phyloP scores from a whole-genome alignment of 1,140 invertebrate species.

The Zaprionus vittiger region DNA sequence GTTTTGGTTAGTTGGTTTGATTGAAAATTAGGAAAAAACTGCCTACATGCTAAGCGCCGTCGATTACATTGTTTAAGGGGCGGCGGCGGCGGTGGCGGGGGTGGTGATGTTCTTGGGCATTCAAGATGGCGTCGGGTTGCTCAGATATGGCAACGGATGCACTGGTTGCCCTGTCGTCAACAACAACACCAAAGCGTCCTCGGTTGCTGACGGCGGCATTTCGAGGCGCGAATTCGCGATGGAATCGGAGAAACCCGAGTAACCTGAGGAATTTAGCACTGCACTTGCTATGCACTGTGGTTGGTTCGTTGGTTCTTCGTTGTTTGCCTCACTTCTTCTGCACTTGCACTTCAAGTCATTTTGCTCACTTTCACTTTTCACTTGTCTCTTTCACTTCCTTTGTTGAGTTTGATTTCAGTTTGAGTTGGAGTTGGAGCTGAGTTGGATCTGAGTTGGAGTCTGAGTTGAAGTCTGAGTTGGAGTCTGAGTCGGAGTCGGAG shows the following conservation, averaged over 20 bases:
- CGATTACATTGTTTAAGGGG: constrained; percentile 73
- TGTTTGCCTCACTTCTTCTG: constrained; percentile 58
- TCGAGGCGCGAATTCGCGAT: constrained; percentile 17
- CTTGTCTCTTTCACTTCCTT: constrained; percentile 29
- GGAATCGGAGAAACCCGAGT: neutral
- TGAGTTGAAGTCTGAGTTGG: neutral
- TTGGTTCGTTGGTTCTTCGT: constrained; percentile 27
- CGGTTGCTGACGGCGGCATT: constrained; percentile 38
- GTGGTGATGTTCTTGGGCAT: constrained; percentile 32
- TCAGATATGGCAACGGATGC: constrained; percentile 22
- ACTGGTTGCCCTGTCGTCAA: constrained; percentile 16
- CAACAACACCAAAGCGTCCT: constrained; percentile 19
- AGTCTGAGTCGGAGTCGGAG: constrained; percentile 15
- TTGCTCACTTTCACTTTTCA: constrained; percentile 59
- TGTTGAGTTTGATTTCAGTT: constrained; percentile 42
- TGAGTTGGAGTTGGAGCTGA: constrained; percentile 39
- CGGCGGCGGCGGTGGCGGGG: constrained; percentile 35
- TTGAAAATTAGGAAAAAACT: constrained; percentile 77
- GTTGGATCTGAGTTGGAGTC: constrained; percentile 45
- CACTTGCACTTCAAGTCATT: constrained; percentile 79
- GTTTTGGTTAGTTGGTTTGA: constrained; percentile 62
- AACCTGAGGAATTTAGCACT: neutral
- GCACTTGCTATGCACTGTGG: constrained; percentile 15
- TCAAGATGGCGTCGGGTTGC: constrained; percentile 71
- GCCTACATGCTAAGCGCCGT: constrained; percentile 72